phyloP scores from a whole-genome alignment of 2,113 vertebrate genomes.

The Mormyrus iriodes region DNA sequence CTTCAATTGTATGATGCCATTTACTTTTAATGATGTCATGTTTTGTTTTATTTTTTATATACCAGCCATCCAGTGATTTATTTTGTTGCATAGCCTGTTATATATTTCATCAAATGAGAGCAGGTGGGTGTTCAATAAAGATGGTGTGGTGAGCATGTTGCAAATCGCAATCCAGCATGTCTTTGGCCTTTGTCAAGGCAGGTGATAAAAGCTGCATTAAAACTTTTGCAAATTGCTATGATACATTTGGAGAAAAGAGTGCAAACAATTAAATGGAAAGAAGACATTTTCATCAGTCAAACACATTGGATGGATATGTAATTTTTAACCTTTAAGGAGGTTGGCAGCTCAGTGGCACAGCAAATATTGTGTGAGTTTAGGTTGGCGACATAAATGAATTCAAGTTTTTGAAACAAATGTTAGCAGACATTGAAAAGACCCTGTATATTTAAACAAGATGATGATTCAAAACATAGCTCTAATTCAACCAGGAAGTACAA shows the following conservation, averaged over 20 bases:
- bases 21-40: background rate
- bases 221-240: background rate
- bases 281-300: background rate
- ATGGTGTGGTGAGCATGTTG: background rate
- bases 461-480: background rate
- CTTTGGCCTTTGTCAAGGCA: too few species aligned
- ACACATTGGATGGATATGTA: background rate
- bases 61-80: background rate
- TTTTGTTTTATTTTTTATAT: background rate
- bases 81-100: background rate
- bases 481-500: background rate
- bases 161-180: too few species aligned
- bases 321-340: background rate
- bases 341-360: background rate
- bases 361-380: background rate
- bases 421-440: background rate
- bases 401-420: background rate
- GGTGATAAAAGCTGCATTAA: background rate
- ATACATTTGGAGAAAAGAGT: background rate
- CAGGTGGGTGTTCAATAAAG: background rate
- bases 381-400: background rate
- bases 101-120: background rate
- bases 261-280: background rate
- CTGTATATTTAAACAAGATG: background rate
- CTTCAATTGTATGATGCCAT: background rate